phyloP scores from a whole-genome alignment of 2,888 invertebrate genomes.

The Corythucha ciliata region DNA sequence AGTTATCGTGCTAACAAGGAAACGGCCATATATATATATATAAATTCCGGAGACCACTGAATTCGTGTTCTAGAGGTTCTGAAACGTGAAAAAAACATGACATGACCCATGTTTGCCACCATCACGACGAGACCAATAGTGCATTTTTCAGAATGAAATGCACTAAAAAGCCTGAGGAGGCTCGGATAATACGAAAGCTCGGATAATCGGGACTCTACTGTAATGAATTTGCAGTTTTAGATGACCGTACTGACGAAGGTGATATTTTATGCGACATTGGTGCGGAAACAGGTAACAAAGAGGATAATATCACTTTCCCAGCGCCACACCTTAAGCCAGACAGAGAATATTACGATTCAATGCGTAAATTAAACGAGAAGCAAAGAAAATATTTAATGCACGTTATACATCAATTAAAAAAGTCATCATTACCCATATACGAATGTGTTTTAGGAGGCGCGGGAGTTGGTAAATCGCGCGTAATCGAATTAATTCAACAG shows the following conservation, averaged over 20 bases:
- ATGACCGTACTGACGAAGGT: slow-evolving; percentile 16
- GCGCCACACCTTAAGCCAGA: background rate
- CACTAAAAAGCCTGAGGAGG: no score
- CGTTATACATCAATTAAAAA: slow-evolving; percentile 2
- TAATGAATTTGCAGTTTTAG: slow-evolving; percentile 14
- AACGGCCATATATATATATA: no score
- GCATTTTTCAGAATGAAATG: no score
- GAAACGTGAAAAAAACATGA: no score
- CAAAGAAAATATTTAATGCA: slow-evolving; percentile 6
- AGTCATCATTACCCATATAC: slow-evolving; percentile 1
- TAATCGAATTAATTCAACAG: slow-evolving; percentile 30
- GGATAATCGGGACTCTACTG: no score
- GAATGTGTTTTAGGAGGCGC: slow-evolving; percentile 11
- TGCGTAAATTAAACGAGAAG: slow-evolving; percentile 11
- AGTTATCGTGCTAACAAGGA: no score
- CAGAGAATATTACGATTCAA: slow-evolving; percentile 9
- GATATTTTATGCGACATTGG: slow-evolving; percentile 11
- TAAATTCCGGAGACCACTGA: no score
- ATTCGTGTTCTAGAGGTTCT: no score
- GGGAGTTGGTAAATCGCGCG: slow-evolving; percentile 28
- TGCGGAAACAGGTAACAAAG: background rate
- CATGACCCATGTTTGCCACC: no score
- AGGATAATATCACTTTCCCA: background rate
- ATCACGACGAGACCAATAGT: no score
- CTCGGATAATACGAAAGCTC: no score